phyloP scores from a whole-genome alignment of 2,888 invertebrate genomes.

The Cheiracanthium punctorium region DNA sequence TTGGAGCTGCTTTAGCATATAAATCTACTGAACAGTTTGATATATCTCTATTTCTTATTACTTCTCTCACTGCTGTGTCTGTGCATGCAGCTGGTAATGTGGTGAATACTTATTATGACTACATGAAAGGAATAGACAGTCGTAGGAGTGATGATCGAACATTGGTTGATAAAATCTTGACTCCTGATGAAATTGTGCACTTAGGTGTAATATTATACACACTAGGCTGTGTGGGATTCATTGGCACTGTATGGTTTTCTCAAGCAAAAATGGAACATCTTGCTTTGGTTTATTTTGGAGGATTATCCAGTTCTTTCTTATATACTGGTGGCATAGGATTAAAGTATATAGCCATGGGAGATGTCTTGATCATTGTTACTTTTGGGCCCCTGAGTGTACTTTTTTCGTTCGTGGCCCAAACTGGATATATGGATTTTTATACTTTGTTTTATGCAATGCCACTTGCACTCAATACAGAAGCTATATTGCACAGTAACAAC shows the following conservation, averaged over 20 bases:
- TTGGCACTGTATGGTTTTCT: constrained; percentile 85
- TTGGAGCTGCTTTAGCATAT: constrained; percentile 92
- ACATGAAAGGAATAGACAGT: constrained; percentile 93
- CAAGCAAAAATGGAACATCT: constrained; percentile 96
- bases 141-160: constrained; percentile 89
- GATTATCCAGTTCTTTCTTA: constrained; percentile 94
- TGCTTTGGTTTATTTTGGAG: constrained; percentile 95
- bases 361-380: constrained; percentile 91
- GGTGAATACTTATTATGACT: constrained; percentile 97
- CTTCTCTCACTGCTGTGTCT: constrained; percentile 89
- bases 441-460: constrained; percentile 96
- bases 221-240: constrained; percentile 90
- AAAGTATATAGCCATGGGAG: constrained; percentile 96
- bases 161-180: constrained; percentile 92
- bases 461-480: constrained; percentile 93
- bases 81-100: constrained; percentile 98
- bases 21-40: constrained; percentile 85
- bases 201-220: constrained; percentile 91
- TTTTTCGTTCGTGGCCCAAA: constrained; percentile 94
- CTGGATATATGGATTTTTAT: constrained; percentile 89
- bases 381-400: constrained; percentile 96
- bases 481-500: constrained; percentile 96
- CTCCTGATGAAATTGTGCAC: constrained; percentile 88
- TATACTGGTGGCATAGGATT: constrained; percentile 97
- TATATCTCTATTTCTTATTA: constrained; percentile 86